phyloP scores from a whole-genome alignment of 2,113 vertebrate species.

The Symphodus melops region DNA sequence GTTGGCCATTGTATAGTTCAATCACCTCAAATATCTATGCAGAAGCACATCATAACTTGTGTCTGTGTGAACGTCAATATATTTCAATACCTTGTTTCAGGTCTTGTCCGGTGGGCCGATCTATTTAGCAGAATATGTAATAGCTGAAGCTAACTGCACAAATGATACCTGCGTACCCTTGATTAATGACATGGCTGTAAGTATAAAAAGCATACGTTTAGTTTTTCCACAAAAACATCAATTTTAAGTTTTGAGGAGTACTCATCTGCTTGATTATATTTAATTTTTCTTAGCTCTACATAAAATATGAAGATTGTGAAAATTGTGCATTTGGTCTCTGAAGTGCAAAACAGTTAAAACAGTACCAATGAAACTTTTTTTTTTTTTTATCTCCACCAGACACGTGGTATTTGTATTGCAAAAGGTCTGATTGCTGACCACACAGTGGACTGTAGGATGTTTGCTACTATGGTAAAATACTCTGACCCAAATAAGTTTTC shows the following conservation, averaged over 20 bases:
- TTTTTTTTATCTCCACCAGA: conserved; percentile 66
- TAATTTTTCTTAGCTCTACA: not conserved
- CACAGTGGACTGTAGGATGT: conserved; percentile 75
- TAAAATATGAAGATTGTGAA: not conserved
- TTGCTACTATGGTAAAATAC: conserved; percentile 63
- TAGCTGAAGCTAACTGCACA: conserved; percentile 80
- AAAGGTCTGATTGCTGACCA: conserved; percentile 19
- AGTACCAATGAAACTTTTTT: not conserved
- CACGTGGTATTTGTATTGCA: conserved; percentile 75
- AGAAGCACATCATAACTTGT: not conserved
- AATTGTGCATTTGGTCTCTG: not conserved
- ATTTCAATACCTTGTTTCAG: conserved; percentile 61
- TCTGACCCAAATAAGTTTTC: not conserved
- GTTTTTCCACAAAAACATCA: not conserved
- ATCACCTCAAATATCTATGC: not conserved
- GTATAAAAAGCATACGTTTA: conserved; percentile 36
- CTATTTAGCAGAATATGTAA: conserved; percentile 72
- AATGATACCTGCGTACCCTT: conserved; percentile 65
- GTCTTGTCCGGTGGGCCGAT: conserved; percentile 54
- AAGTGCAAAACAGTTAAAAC: too few relatives aligned
- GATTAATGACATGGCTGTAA: conserved; percentile 71
- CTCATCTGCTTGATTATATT: not conserved
- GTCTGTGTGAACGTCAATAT: not conserved
- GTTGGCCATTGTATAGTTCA: conserved; percentile 37
- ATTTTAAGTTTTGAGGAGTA: not conserved